phyloP scores from a whole-genome alignment of 1,140 invertebrate species.

The Drosophila bifasciata region DNA sequence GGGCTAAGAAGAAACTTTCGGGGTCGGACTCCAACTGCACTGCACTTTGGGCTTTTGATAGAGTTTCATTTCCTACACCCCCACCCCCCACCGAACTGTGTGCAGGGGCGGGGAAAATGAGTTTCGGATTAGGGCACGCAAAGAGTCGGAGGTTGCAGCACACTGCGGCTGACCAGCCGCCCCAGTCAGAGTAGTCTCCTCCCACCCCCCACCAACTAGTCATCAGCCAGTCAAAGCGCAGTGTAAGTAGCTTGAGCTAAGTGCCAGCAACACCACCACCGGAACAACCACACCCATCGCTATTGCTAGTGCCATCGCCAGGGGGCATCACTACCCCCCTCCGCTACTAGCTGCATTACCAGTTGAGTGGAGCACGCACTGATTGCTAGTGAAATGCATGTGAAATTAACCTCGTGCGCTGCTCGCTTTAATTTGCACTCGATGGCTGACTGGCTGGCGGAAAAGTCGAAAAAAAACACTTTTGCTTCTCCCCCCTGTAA shows the following conservation, averaged over 20 bases:
- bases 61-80: conserved; percentile 68
- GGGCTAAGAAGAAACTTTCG: conserved; percentile 63
- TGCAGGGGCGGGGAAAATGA: conserved; percentile 69
- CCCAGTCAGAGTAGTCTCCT: too few relatives aligned
- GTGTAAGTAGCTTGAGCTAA: conserved; percentile 75
- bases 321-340: conserved; percentile 4
- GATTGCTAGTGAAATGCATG: conserved; percentile 79
- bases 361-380: conserved; percentile 68
- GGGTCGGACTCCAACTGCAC: conserved; percentile 19
- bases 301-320: background rate
- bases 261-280: conserved; percentile 53
- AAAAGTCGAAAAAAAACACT: conserved; percentile 46
- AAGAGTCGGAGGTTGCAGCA: too few relatives aligned
- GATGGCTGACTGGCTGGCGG: conserved; percentile 49
- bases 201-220: conserved; percentile 10
- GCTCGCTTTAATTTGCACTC: conserved; percentile 79
- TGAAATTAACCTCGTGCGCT: conserved; percentile 78
- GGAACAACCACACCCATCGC: conserved; percentile 8
- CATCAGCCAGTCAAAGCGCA: conserved; percentile 56
- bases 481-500: conserved; percentile 2
- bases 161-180: conserved; percentile 21
- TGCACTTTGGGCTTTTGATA: conserved; percentile 55
- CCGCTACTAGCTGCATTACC: conserved; percentile 15
- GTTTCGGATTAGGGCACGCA: conserved; percentile 77
- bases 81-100: too few relatives aligned